These are phyloP conservation scores for Luscinia megarhynchos DNA, from an alignment of 2,797 vertebrate species.

Conservation along the genomic window DNA sequence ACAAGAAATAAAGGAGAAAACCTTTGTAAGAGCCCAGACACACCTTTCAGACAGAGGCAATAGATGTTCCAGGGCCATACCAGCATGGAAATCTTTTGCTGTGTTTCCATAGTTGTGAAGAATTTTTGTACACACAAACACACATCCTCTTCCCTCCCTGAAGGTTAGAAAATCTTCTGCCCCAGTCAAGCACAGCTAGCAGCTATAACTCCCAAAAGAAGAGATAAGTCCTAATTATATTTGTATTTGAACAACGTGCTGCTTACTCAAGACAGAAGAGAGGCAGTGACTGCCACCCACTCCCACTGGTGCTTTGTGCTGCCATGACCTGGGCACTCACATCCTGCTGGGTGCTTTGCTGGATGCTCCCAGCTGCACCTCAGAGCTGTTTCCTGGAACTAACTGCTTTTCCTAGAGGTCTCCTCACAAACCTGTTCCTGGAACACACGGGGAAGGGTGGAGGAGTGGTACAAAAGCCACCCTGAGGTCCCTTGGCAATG, in stretches of 20 bases:
- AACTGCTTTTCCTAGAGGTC: background rate
- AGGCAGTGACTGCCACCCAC: background rate
- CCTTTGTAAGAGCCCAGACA: background rate
- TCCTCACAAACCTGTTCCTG: background rate
- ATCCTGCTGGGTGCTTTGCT: background rate
- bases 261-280: background rate
- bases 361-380: background rate
- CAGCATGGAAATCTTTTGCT: background rate
- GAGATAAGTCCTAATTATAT: constrained; percentile 21
- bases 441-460: background rate
- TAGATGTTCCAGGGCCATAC: background rate
- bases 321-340: background rate
- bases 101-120: background rate
- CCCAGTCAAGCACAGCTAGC: background rate
- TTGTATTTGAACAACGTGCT: background rate
- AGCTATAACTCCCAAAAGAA: background rate
- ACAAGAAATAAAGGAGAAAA: background rate
- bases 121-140: background rate
- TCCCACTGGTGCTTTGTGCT: background rate
- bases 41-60: background rate
- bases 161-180: background rate
- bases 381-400: background rate
- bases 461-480: background rate
- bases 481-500: rapidly evolving
- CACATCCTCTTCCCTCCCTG: background rate